Base-by-base conservation (phyloP, 2,888 invertebrate genomes). In the Acleris emargana region DNA sequence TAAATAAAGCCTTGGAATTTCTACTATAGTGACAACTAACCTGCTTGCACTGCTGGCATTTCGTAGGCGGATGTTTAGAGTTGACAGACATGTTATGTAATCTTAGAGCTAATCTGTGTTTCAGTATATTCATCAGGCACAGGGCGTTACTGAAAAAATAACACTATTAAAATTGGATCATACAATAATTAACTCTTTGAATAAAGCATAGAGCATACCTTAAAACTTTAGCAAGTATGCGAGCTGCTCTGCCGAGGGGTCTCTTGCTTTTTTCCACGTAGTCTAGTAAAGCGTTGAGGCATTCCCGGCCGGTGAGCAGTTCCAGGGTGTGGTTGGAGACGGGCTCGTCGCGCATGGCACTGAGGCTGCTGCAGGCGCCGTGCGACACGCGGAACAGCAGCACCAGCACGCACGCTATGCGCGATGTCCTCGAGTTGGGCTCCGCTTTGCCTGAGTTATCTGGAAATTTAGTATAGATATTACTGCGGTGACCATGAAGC, bases 101-200 rank as follows among this genome's bases (percentile, higher is more conserved):
- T 67, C 93, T 87, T 53, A 94, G 84, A 18, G 92, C 90, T 71
- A 94, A 83, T 68, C 93, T 91, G 72, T 94, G 93, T 70, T 90
- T 93, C 58, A 94, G 73, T 68, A 94, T 80, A 71, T 89, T 92
- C 76, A 93, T 88, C 64, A 94, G 81, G 75, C 94, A 94, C 16
- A 90, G 85, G 22, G 89, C 84, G 71, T 94, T 94, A 74, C 94
- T 94, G 86, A 64, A 88, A 87, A 71, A 67, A 69, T 59, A 61
- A 66, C 62, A 25, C 68, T 59, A 62, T 28, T 43, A 47, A 25
- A 7, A 60, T 52, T 13, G 11, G 52, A 51, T 38, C 52, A 43
- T 6, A 20, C 58, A 38, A 38, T 51, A 9, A 53, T 63, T 54
- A 49, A 17, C 47, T n/a, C 5, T 45, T n/a, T 2, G 5, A 17